Base-by-base conservation (phyloP, 2,888 invertebrate species). In the Rosalia funebris region DNA sequence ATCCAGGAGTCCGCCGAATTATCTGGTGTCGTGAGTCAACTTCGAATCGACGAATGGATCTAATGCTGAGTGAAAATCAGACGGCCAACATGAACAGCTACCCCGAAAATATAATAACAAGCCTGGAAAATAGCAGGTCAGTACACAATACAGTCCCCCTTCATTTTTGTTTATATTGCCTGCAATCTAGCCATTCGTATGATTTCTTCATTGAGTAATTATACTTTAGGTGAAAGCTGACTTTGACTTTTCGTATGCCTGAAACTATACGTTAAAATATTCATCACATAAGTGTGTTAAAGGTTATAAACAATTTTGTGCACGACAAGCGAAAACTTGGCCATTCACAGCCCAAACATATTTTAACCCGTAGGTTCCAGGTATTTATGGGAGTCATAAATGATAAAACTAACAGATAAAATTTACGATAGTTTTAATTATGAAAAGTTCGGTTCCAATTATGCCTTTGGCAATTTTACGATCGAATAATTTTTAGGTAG, bases 121-220 rank as follows among this genome's bases (percentile, higher is more conserved):
- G 73, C 56, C 57, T 75, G 63, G 75, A 76, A 65, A 75, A 74
- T 53, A 76, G 75, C 74, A 76, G 76, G 76, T 76, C 63, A 61
- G 68, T 62, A 44, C n/a, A n/a, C n/a, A n/a, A n/a, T n/a, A n/a
- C n/a, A n/a, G 5, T 34, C 4, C 31, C 12, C 15, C 11, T 36
- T 11, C 34, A 36, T 48, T 57, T 64, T 64, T 62, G 60, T 62
- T 65, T 62, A 62, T 58, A 57, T 44, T n/a, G n/a, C n/a, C 52
- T 57, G 25, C 12, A 12, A 32, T 53, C 34, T 57, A 32, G 44
- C 12, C 25, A 44, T 42, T 36, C 16, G 16, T 59, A 39, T 55
- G 41, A 46, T 59, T 59, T 52, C 55, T 58, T 50, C 47, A 53
- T 41, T 50, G 53, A 47, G 12, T 36, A 41, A 37, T 50, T 42